A percentile compares a stretch with the other conserved stretches of the same genome.
phyloP scores from a whole-genome alignment of 2,797 vertebrate species.

The Ispidina picta region DNA sequence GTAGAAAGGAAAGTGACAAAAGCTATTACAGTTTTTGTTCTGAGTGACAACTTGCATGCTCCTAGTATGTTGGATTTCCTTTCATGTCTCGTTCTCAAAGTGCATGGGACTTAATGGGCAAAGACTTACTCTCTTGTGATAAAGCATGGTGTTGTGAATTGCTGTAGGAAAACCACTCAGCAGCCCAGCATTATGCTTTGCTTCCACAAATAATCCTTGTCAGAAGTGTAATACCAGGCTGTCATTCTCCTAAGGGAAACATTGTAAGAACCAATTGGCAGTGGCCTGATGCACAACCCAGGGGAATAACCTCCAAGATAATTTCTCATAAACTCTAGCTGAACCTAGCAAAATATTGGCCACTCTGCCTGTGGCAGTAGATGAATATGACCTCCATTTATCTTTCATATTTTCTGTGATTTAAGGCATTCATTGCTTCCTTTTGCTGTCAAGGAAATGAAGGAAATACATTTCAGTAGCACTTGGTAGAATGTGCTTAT shows the following conservation, averaged over 20 bases:
- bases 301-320: constrained; percentile 21
- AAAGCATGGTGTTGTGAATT: not conserved
- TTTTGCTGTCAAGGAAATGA: constrained; percentile 79
- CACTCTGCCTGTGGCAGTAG: constrained; percentile 57
- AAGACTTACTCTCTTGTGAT: not conserved
- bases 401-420: constrained; percentile 77
- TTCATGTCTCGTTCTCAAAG: not conserved
- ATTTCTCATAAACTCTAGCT: constrained; percentile 77
- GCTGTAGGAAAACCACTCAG: not conserved
- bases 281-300: constrained; percentile 3
- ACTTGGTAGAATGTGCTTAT: constrained; percentile 75
- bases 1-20: not conserved
- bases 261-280: not conserved
- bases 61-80: not conserved
- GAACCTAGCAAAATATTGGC: constrained; percentile 76
- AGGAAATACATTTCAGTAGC: constrained; percentile 80
- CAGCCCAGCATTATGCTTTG: not conserved
- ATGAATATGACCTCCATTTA: constrained; percentile 73
- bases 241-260: not conserved
- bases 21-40: not conserved
- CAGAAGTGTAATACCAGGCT: not conserved
- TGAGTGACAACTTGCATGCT: not conserved
- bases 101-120: not conserved
- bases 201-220: not conserved
- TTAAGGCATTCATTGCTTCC: constrained; percentile 76